These are phyloP conservation scores for Lymantria monacha DNA, from an alignment of 2,888 invertebrate species.

Conservation along the genomic window DNA sequence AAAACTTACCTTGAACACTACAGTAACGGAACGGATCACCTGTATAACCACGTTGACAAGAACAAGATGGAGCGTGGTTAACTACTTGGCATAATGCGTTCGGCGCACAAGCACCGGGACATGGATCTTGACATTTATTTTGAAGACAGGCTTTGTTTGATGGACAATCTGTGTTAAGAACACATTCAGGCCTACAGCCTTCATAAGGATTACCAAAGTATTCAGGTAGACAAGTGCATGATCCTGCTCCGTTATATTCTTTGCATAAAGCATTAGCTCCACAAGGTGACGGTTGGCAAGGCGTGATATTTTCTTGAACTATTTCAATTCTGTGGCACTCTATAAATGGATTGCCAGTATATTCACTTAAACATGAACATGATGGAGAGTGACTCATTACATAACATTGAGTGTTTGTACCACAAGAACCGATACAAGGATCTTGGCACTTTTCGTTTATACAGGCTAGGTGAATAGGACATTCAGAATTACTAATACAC, in stretches of 20 bases:
- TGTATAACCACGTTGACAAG: slow-evolving; percentile 85
- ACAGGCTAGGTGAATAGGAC: slow-evolving; percentile 86
- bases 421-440: slow-evolving; percentile 88
- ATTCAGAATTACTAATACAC: slow-evolving; percentile 90
- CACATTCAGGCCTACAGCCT: slow-evolving; percentile 88
- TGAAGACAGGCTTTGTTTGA: slow-evolving; percentile 86
- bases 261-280: slow-evolving; percentile 85
- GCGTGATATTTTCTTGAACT: slow-evolving; percentile 71
- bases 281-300: slow-evolving; percentile 85
- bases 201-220: slow-evolving; percentile 90
- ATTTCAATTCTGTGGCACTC: slow-evolving; percentile 77
- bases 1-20: slow-evolving; percentile 78
- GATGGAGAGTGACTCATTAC: slow-evolving; percentile 89
- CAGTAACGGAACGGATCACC: slow-evolving; percentile 89
- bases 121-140: slow-evolving; percentile 89
- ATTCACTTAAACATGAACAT: slow-evolving; percentile 85
- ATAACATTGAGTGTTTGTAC: slow-evolving; percentile 87
- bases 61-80: slow-evolving; percentile 86
- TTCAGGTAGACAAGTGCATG: slow-evolving; percentile 87
- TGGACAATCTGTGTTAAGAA: slow-evolving; percentile 86
- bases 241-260: slow-evolving; percentile 82
- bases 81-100: slow-evolving; percentile 89
- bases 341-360: slow-evolving; percentile 89
- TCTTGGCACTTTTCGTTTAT: slow-evolving; percentile 89
- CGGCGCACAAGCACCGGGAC: slow-evolving; percentile 89